These are phyloP conservation scores for Lithosia quadra DNA, from an alignment of 2,888 invertebrate genomes.

Conservation along the genomic window DNA sequence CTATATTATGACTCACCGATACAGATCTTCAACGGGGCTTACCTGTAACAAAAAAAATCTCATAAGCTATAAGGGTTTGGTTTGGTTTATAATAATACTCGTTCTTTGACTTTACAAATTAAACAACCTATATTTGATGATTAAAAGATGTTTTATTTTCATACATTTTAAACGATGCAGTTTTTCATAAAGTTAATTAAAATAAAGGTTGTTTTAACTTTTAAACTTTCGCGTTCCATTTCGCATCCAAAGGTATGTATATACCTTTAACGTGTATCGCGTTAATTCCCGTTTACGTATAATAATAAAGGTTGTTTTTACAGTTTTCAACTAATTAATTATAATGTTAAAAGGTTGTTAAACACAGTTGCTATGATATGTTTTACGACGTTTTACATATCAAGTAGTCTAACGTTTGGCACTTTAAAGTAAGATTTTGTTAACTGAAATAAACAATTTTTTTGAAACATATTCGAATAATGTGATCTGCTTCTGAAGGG, in stretches of 20 bases:
- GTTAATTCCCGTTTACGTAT: no score
- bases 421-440: background rate
- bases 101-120: no score
- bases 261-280: no score
- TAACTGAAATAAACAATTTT: no score
- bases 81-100: no score
- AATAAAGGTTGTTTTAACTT: background rate
- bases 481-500: no score
- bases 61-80: slow-evolving; percentile 31
- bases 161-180: background rate
- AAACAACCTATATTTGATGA: background rate
- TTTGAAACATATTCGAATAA: no score
- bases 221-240: background rate
- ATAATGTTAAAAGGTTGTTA: background rate
- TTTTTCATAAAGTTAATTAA: background rate
- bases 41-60: slow-evolving; percentile 51
- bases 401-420: background rate
- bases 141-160: background rate
- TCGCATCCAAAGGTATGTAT: no score
- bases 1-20: slow-evolving; percentile 42
- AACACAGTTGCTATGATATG: background rate
- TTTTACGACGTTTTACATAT: slow-evolving; percentile 2
- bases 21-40: slow-evolving; percentile 28
- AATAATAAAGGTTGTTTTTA: no score
- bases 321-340: background rate